Percentiles rank a stretch among this genome's conserved stretches.
Conservation (phyloP, 2,888 invertebrate species). For the Leptopilina drosophilae region DNA sequence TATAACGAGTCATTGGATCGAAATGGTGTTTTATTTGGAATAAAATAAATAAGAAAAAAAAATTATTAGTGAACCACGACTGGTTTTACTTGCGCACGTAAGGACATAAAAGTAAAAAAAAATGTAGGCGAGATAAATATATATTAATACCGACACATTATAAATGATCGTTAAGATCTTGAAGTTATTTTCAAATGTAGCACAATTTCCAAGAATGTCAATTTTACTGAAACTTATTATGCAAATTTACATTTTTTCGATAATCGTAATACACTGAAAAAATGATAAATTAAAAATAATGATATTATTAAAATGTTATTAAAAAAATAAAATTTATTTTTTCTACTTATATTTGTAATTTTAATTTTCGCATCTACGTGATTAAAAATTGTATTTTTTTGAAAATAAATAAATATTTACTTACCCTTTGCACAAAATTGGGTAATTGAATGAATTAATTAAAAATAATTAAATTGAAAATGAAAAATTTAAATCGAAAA, state of each 20-base stretch:
- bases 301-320: too few species aligned
- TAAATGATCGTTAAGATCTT: conserved; percentile 15
- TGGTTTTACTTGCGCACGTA: neutral
- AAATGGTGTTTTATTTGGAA: conserved; percentile 1
- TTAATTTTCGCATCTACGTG: too few species aligned
- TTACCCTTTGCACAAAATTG: too few species aligned
- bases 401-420: too few species aligned
- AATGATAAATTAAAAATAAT: too few species aligned
- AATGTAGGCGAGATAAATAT: neutral
- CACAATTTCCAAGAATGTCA: neutral
- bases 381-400: too few species aligned
- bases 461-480: too few species aligned
- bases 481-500: too few species aligned
- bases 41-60: neutral
- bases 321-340: too few species aligned
- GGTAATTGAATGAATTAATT: too few species aligned
- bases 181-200: neutral
- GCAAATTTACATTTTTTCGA: neutral
- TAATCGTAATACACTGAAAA: too few species aligned
- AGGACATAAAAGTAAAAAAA: neutral
- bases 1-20: neutral
- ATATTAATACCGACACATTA: conserved; percentile 7
- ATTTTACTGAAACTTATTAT: neutral
- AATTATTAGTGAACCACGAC: neutral
- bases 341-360: too few species aligned